Percentiles rank a stretch among this genome's conserved stretches.
Conservation (phyloP, 2,888 invertebrate genomes). For the Endotricha flammealis region DNA sequence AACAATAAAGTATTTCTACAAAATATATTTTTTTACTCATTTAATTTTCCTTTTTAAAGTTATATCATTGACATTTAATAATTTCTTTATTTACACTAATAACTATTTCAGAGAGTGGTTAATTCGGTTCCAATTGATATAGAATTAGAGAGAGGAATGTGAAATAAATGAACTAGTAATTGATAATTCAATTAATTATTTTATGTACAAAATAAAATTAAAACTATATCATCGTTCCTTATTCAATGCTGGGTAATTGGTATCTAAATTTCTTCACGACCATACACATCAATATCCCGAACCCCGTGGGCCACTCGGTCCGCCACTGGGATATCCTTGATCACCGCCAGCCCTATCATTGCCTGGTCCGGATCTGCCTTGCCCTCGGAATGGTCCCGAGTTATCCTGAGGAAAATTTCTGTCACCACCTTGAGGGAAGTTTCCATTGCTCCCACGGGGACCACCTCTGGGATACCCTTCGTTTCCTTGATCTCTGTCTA, state of each 20-base stretch:
- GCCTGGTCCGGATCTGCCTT: background rate
- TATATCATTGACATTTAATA: constrained; percentile 1
- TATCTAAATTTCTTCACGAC: constrained; percentile 12
- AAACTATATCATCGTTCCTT: constrained; percentile 2
- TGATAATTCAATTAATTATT: no score
- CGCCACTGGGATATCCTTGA: constrained; percentile 62
- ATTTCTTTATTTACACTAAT: background rate
- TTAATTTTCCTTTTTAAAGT: no score
- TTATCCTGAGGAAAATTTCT: constrained; percentile 4
- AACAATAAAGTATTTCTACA: no score
- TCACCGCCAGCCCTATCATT: constrained; percentile 21
- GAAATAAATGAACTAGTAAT: no score
- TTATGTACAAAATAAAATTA: constrained; percentile 5
- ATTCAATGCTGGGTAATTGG: constrained; percentile 6
- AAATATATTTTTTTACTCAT: no score
- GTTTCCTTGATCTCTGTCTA: no score
- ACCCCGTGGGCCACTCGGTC: constrained; percentile 59
- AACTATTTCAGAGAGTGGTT: no score
- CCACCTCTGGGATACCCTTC: constrained; percentile 27
- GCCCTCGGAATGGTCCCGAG: constrained; percentile 5
- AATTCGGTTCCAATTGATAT: no score
- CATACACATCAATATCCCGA: constrained; percentile 49
- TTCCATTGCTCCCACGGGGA: constrained; percentile 15
- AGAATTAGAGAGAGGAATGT: no score
- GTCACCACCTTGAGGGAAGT: constrained; percentile 20